A percentile compares a stretch with the other conserved stretches of the same genome.
Conservation (phyloP, 2,113 vertebrate genomes). For the Phaethornis superciliosus region DNA sequence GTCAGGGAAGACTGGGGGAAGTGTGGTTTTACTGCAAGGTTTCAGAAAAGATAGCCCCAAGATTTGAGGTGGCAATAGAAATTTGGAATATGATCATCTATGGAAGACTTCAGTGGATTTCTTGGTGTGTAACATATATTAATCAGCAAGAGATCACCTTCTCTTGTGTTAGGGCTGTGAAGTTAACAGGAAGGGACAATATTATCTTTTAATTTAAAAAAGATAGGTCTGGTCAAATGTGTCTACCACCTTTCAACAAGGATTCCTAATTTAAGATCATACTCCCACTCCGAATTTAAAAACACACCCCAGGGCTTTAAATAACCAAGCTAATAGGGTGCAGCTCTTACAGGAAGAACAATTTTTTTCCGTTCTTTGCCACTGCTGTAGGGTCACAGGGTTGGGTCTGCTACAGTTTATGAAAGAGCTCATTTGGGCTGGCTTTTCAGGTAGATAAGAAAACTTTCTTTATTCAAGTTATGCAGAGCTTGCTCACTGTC, state of each 20-base stretch:
- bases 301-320: not conserved
- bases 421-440: not conserved
- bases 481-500: not conserved
- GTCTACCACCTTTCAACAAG: not conserved
- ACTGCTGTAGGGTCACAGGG: not conserved
- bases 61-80: not conserved
- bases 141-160: not conserved
- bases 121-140: not conserved
- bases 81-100: not conserved
- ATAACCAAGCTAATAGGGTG: not conserved
- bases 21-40: not conserved
- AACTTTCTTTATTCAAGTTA: not conserved
- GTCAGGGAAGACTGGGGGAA: not conserved
- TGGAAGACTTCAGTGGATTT: not conserved
- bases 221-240: not conserved
- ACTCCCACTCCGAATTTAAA: not conserved
- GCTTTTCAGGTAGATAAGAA: not conserved
- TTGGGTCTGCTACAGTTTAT: not conserved
- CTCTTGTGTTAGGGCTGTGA: not conserved
- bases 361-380: not conserved
- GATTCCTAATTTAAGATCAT: not conserved
- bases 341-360: not conserved
- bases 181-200: not conserved
- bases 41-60: not conserved
- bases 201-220: not conserved